Base-by-base conservation (phyloP, 2,888 invertebrate species). In the Zonitis immaculata region DNA sequence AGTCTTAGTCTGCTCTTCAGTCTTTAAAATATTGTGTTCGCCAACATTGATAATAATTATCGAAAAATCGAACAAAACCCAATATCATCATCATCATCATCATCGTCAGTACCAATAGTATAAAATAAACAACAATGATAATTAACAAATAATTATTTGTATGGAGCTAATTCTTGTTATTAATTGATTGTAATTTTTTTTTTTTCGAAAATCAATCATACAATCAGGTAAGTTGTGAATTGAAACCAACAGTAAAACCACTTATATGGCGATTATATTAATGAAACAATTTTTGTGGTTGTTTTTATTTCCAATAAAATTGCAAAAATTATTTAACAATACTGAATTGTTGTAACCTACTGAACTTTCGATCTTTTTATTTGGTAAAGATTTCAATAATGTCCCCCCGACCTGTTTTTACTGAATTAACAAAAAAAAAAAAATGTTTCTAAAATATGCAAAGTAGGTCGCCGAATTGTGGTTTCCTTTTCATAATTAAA, bases 21-120 rank as follows among this genome's bases (percentile, higher is more conserved):
- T 65, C 62, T 62, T 57, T 58, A 60, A 59, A 20, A 61, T 61
- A 61, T 61, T 60, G 57, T 63, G 63, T 61, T 60, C 61, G 58
- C 54, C 62, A 63, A 63, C 58, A 61, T 16, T 6, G 8, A 35
- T 35, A 16, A 35, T 32, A 32, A 22, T 22, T 22, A 5, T 22
- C 22, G 5, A 22, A 22, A 22, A n/a, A n/a, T n/a, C n/a, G n/a
- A n/a, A n/a, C n/a, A n/a, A n/a, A n/a, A n/a, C n/a, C n/a, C n/a
- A n/a, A n/a, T n/a, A n/a, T n/a, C n/a, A n/a, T n/a, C n/a, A n/a
- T n/a, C n/a, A n/a, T n/a, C n/a, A n/a, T n/a, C n/a, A n/a, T n/a
- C n/a, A n/a, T 22, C 22, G 5, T 4, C 22, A 22, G 22, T 22
- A 22, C 22, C 22, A 22, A 22, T 22, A 22, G 3, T 5, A 22